Evolutionary conservation across 2,888 invertebrate species (phyloP).

Genomic region (Cerastoderma edule): DNA sequence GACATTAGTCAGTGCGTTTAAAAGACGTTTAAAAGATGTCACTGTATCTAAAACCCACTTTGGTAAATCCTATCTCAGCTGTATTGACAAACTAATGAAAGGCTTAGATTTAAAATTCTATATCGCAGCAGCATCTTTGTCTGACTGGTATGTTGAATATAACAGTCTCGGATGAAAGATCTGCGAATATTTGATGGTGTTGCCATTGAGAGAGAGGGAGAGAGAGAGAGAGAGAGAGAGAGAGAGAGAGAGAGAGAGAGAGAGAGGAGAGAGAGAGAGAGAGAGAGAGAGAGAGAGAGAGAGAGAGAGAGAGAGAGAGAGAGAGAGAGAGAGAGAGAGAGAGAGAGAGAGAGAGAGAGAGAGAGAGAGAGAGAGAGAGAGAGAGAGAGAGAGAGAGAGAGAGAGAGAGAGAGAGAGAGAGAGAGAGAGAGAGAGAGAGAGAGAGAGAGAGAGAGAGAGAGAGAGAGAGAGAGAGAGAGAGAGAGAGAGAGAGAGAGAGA

Average conservation of each 20-base stretch:
- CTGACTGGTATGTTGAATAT: too few species aligned
- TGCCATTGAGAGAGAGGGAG: not conserved
- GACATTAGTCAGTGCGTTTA: too few species aligned
- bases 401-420: not conserved
- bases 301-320: constrained; percentile 1
- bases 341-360: constrained; percentile 1
- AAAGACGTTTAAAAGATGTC: too few species aligned
- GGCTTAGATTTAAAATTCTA: too few species aligned
- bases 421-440: not conserved
- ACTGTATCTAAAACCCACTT: too few species aligned
- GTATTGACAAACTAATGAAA: too few species aligned
- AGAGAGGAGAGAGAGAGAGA: not conserved
- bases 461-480: not conserved
- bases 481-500: not conserved
- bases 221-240: constrained; percentile 1
- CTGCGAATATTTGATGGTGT: too few species aligned
- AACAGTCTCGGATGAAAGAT: too few species aligned
- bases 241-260: not conserved
- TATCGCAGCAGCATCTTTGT: too few species aligned
- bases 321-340: constrained; percentile 1
- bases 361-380: not conserved
- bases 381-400: not conserved
- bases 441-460: not conserved
- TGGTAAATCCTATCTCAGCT: too few species aligned
- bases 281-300: constrained; percentile 1